Evolutionary conservation across 1,140 invertebrate species (phyloP), one percentile per base, ranked within the genome.

Genomic region (Augochlora pura): DNA sequence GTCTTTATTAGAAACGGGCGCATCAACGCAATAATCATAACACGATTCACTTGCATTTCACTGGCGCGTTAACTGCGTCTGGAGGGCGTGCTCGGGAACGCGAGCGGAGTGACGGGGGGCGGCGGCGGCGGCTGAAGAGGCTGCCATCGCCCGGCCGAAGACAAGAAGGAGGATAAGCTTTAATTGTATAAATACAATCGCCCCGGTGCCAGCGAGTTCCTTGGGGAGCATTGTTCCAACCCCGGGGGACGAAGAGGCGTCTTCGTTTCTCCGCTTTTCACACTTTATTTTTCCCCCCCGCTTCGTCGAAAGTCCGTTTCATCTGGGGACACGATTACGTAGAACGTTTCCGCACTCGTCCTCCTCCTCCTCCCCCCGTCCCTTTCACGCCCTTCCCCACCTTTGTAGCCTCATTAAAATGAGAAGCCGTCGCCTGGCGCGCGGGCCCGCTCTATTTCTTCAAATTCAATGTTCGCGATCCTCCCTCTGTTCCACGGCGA

Each of bases 11-110:
- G 65, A 60, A 23, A 10, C 38, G 39, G 39, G 23, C 21, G 65
- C 71, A 75, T 67, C 38, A 16, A 42, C 65, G 64, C 64, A 76
- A 76, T 68, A 74, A 74, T 74, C 62, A 63, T 65, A 68, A 68
- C 65, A 67, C 42, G 67, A 63, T 77, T 39, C 42, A 21, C 54
- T 25, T 39, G 46, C 62, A 52, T 54, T 66, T 57, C 32, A 8
- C 62, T 18, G 60, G 38, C 32, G 21, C 62, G 64, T 32, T 54
- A 65, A 65, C 63, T 42, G 38, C n/a, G 32, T 72, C 12, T 16
- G 27, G 32, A n/a, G n/a, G n/a, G 59, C 12, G 12, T 12, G 21
- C 2, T 12, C 9, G 42, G 12, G 12, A 12, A 42, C 42, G 42
- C 5, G 9, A 12, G 12, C 12, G 9, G 42, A 2, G 12, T 14